Base-by-base conservation (phyloP, 2,113 vertebrate species). In the Pardalotus punctatus region DNA sequence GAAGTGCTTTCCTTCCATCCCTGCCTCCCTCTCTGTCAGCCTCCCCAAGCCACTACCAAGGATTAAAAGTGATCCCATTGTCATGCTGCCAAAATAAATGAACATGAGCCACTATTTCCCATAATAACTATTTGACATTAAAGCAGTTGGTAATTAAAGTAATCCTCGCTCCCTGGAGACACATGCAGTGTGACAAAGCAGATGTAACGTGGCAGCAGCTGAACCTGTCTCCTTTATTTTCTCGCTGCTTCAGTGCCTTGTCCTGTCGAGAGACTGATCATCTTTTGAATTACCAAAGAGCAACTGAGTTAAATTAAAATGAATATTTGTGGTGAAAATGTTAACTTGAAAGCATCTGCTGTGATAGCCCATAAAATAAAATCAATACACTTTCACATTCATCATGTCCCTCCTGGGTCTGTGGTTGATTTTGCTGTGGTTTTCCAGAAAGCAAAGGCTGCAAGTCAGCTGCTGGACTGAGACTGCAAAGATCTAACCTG, bases 131-230 rank as follows among this genome's bases (percentile, higher is more conserved):
- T 94, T 85, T 77, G 77, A 94, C 93, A 97, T 93, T 96, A 93
- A 96, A 92, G 85, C 93, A 53, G 81, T 58, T 86, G 57, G 89
- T 96, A 97, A 97, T 98, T 97, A 97, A 97, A 97, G 48, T 86
- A 95, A 90, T 85, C 89, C 86, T 94, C 20, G 11, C 80, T 97
- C 94, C 86, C 92, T 90, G 42, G 50, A 96, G 97, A 88, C 95
- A 90, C 31, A 35, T 7, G 54, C 50, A 80, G 67, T 21, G 9
- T 94, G 88, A 96, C 84, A 95, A 87, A 97, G 53, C 47, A 93
- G 82, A 79, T 43, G 72, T 56, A 71, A 69, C 0, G 0, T 2
- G 20, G 74, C 91, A 92, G 95, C 70, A 91, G 91, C 64, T 58
- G 79, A 92, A 77, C 57, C 76, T 56, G 53, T 79, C 93, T 90